Base-by-base conservation (phyloP, 2,888 invertebrate species). In the Ormyrus thymus region DNA sequence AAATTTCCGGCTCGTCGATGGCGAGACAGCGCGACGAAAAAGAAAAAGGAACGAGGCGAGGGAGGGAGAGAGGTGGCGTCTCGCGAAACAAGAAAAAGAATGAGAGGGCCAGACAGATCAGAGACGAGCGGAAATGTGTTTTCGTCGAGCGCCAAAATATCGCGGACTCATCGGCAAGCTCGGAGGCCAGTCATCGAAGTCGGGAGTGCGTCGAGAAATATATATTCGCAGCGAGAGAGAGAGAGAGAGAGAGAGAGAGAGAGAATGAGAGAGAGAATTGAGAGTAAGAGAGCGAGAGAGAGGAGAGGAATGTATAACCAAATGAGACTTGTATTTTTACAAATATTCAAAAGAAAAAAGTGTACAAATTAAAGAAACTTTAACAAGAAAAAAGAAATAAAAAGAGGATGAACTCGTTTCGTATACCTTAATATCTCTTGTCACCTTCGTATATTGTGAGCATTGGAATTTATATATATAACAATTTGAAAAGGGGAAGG, bases 141-240 rank as follows among this genome's bases (percentile, higher is more conserved):
- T 83, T 87, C 86, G 89, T 88, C 89, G 88, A 89, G 83, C 90
- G 84, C 90, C 70, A 70, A 80, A 92, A 78, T 71, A 78, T 92
- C 92, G 92, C 91, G 91, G 90, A 91, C 89, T 92, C 90, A 92
- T 72, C 81, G 91, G 91, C 92, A 91, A 85, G 48, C 73, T 74
- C 86, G 89, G 90, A 79, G 81, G 71, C 80, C 78, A 81, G 82
- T 81, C 79, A 76, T 81, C 74, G 74, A 75, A 71, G 73, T 76
- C 72, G 76, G 69, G 73, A 79, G 78, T 65, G 74, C 73, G 55
- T 80, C 72, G 53, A 80, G 61, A 70, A 64, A 61, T 71, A 80
- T 78, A 66, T 71, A 71, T 72, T 59, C 58, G 53, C 43, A 59
- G 70, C 69, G 50, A 65, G 45, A 48, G 46, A 64, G 74, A 64